Base-by-base conservation (phyloP, 2,113 vertebrate species). In the Lophius piscatorius region DNA sequence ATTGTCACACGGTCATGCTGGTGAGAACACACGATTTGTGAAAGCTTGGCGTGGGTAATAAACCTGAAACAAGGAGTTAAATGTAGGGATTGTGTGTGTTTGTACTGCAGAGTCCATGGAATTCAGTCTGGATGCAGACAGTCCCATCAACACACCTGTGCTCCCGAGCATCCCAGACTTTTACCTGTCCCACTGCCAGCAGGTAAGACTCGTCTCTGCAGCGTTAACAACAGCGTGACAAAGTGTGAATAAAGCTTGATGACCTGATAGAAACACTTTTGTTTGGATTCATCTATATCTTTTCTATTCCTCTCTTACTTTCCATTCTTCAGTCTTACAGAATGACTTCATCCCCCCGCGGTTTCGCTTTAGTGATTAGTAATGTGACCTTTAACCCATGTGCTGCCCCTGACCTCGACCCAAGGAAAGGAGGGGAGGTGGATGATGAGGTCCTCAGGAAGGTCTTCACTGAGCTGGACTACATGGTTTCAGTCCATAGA, bases 341-440 rank as follows among this genome's bases (percentile, higher is more conserved):
- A 35, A 87, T 99, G 91, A 70, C 56, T 22, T 95, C 97, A 3
- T 81, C 83, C 20, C 96, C 96, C 0, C 91, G 95, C 8, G 97
- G 97, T 36, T 80, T 94, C 26, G 96, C 94, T 0, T 76, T 98
- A 70, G 92, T 99, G 54, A 91, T 99, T 70, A 99, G 97, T 76
- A 99, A 99, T 0, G 88, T 96, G 71, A 88, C 38, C 38, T 99
- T 99, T 84, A 91, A 90, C 35, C 74, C 87, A 0, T 29, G 20
- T 33, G 78, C 90, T 46, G 88, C 92, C 3, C 48, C 80, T 11
- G 95, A 97, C 16, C 87, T 99, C 62, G 95, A 95, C 31, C 88
- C 90, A 9, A 94, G 97, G 2, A 82, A 93, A 2, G 97, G 97
- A 2, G 97, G 97, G 0, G 92, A 97, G 11, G 95, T 98, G 74